These are phyloP conservation scores for Ophion slaviceki DNA, from an alignment of 2,888 invertebrate species.

Conservation along the genomic window DNA sequence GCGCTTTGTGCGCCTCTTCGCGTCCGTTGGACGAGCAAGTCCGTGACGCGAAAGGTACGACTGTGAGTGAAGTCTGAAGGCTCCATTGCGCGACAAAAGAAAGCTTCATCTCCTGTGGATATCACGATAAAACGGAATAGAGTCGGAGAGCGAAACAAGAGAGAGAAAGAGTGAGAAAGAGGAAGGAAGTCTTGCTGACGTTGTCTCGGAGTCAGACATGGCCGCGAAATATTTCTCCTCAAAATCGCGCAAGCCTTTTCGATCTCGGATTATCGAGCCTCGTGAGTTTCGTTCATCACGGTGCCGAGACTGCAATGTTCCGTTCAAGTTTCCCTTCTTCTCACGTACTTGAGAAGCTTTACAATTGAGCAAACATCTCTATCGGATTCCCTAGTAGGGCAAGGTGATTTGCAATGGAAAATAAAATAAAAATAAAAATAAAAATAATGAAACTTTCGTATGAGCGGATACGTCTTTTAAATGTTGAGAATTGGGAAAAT, in stretches of 20 bases:
- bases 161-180: neutral
- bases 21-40: constrained; percentile 33
- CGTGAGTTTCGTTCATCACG: constrained; percentile 6
- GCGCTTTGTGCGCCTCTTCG: constrained; percentile 52
- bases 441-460: no score
- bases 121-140: constrained; percentile 23
- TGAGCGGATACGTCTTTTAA: no score
- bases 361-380: no score
- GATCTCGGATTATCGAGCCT: constrained; percentile 16
- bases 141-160: neutral
- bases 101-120: constrained; percentile 27
- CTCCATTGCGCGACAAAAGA: constrained; percentile 51
- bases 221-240: constrained; percentile 35
- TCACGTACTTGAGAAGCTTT: no score
- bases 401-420: neutral
- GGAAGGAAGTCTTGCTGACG: constrained; percentile 16
- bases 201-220: constrained; percentile 22
- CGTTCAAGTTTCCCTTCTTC: neutral
- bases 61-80: constrained; percentile 48
- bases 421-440: no score
- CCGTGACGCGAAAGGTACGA: constrained; percentile 48
- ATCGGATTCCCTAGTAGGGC: no score
- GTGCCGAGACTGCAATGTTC: neutral
- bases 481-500: no score
- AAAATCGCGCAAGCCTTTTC: constrained; percentile 25